These are phyloP conservation scores for Philaethria dido DNA, from an alignment of 2,888 invertebrate species.

Conservation along the genomic window DNA sequence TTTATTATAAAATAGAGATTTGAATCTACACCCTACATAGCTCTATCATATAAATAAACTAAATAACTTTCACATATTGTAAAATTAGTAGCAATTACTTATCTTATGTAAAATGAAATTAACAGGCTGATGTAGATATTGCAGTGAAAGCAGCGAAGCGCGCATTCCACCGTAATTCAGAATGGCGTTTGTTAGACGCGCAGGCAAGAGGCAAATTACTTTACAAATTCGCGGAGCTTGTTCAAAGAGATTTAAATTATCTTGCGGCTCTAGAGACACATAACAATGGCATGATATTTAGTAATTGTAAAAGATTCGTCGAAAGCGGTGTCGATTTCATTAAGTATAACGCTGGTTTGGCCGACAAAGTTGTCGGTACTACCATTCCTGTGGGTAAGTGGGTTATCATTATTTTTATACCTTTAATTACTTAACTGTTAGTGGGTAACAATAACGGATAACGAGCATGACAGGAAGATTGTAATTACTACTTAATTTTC, in stretches of 20 bases:
- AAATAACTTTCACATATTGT: no score
- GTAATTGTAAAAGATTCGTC: slow-evolving; percentile 82
- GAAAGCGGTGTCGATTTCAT: slow-evolving; percentile 75
- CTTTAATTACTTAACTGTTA: neutral
- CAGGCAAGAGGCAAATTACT: slow-evolving; percentile 89
- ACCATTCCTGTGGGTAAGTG: slow-evolving; percentile 84
- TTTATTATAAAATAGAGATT: no score
- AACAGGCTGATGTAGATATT: slow-evolving; percentile 87
- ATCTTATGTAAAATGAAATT: neutral
- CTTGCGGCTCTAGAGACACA: slow-evolving; percentile 93
- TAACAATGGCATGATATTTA: slow-evolving; percentile 94
- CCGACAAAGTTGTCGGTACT: slow-evolving; percentile 92
- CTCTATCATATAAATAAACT: no score
- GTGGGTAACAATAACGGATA: neutral
- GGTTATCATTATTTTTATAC: neutral
- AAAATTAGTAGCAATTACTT: no score
- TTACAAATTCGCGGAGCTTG: slow-evolving; percentile 89
- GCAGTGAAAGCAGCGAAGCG: slow-evolving; percentile 89
- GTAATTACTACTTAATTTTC: no score
- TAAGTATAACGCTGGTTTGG: slow-evolving; percentile 93
- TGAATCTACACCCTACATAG: no score
- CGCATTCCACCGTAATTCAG: slow-evolving; percentile 88
- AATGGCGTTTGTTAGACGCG: slow-evolving; percentile 93
- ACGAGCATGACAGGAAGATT: no score
- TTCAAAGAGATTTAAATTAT: slow-evolving; percentile 89